Evolutionary conservation across 2,797 vertebrate species (phyloP).

Genomic region (Gallinago solitaria): DNA sequence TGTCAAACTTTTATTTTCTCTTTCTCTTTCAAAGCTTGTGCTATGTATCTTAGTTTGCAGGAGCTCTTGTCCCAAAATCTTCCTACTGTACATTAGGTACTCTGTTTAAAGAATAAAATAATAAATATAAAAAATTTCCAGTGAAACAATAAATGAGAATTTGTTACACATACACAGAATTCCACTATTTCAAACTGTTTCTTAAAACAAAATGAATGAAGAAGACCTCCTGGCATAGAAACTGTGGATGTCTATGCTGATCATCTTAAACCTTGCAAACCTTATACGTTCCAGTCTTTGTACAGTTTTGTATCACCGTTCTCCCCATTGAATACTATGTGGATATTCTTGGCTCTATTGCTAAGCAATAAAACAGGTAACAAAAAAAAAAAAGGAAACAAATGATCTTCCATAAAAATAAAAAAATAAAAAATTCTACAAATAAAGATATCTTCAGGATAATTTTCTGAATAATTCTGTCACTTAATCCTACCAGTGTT

Average conservation of each 20-base stretch:
- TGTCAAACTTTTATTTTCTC: slow-evolving; percentile 75
- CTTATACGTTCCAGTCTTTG: background rate
- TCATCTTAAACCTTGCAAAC: background rate
- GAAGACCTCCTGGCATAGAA: background rate
- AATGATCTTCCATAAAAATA: background rate
- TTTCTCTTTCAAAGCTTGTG: slow-evolving; percentile 6
- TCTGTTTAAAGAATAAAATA: background rate
- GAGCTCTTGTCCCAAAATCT: background rate
- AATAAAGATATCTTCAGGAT: background rate
- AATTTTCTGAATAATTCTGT: background rate
- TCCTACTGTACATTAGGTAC: background rate
- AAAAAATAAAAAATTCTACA: background rate
- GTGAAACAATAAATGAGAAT: background rate
- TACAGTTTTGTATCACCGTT: background rate
- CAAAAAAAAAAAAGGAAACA: background rate
- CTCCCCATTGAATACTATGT: background rate
- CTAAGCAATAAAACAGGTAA: background rate
- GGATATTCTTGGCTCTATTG: background rate
- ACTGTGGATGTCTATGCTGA: background rate
- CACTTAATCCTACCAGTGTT: background rate
- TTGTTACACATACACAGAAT: background rate
- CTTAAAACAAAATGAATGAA: background rate
- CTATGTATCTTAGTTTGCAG: background rate
- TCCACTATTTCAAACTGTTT: background rate
- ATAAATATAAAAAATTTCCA: background rate